Evolutionary conservation across 2,113 vertebrate genomes (phyloP).

Genomic region (Raja brachyura): DNA sequence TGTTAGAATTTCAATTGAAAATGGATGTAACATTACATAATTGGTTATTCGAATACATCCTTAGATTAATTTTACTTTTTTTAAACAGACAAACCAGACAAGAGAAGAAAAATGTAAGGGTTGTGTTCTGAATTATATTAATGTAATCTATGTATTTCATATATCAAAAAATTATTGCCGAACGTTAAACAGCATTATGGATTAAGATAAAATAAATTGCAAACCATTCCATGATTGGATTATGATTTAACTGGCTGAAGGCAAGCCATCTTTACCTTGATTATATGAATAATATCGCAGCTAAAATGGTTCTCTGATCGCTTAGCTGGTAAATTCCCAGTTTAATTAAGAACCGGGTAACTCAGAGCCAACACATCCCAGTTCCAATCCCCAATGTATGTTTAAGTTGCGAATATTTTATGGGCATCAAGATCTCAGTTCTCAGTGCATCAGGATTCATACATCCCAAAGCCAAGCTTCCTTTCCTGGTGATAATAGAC

Average conservation of each 20-base stretch:
- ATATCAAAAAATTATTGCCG: not conserved
- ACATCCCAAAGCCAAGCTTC: not conserved
- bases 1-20: not conserved
- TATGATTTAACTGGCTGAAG: conserved; percentile 3
- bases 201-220: not conserved
- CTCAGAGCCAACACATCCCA: not conserved
- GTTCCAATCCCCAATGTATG: not conserved
- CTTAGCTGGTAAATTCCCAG: not conserved
- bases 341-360: not conserved
- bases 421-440: not conserved
- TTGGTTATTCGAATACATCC: not conserved
- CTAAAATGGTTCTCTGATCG: not conserved
- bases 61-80: not conserved
- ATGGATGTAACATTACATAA: not conserved
- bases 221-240: conserved; percentile 1
- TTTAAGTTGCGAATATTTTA: not conserved
- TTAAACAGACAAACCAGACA: not conserved
- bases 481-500: not conserved
- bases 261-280: not conserved
- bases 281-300: not conserved
- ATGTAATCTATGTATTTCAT: not conserved
- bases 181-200: not conserved
- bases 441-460: not conserved
- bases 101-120: not conserved
- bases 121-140: not conserved